phyloP scores from a whole-genome alignment of 2,888 invertebrate genomes.

The Leucophora obtusa region DNA sequence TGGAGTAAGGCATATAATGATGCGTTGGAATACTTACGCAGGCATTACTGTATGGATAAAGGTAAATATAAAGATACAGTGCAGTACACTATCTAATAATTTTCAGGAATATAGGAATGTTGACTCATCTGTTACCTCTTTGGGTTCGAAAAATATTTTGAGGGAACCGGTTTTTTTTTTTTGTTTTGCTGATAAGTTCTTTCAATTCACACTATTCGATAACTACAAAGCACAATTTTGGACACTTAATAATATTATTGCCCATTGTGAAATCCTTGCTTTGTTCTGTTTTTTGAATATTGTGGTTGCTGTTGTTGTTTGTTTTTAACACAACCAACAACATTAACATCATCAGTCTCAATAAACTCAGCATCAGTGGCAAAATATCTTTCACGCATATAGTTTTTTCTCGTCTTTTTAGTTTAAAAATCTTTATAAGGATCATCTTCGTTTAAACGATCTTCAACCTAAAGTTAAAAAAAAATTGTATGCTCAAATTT shows the following conservation, averaged over 20 bases:
- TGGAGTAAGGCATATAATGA: too few relatives aligned
- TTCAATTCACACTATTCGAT: too few relatives aligned
- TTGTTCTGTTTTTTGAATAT: not conserved
- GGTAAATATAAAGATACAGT: too few relatives aligned
- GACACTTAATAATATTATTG: not conserved
- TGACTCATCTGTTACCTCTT: too few relatives aligned
- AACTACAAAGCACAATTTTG: too few relatives aligned
- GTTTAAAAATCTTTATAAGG: conserved; percentile 43
- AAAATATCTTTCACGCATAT: conserved; percentile 64
- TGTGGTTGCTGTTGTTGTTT: conserved; percentile 18
- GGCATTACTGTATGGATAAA: too few relatives aligned
- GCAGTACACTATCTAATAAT: too few relatives aligned
- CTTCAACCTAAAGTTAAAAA: conserved; percentile 43
- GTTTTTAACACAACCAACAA: conserved; percentile 41
- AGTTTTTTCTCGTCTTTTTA: conserved; percentile 26
- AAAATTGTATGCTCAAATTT: conserved; percentile 47
- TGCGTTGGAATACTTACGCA: too few relatives aligned
- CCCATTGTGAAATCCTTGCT: conserved; percentile 8
- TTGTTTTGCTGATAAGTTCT: too few relatives aligned
- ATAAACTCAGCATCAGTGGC: conserved; percentile 63
- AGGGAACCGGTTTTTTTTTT: too few relatives aligned
- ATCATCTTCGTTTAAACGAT: conserved; percentile 60
- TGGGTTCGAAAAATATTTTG: too few relatives aligned
- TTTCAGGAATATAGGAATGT: too few relatives aligned
- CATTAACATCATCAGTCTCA: conserved; percentile 62